Base-by-base conservation (phyloP, 1,140 invertebrate species). In the Trypoxylus dichotomus region DNA sequence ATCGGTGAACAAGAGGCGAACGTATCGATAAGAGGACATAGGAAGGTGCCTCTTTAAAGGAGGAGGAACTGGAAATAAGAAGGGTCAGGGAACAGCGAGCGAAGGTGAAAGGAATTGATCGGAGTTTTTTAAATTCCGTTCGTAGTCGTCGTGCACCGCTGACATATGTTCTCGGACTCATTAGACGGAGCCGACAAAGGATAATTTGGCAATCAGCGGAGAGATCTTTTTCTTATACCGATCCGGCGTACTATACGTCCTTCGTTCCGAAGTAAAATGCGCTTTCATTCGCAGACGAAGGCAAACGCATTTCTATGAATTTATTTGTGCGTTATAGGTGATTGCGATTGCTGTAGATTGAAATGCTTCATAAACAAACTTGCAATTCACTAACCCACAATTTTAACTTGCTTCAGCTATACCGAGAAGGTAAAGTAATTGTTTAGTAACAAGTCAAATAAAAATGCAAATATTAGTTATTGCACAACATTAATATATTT, bases 81-180 rank as follows among this genome's bases (percentile, higher is more conserved):
- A 54, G 47, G 47, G 47, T 54, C 47, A 54, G 47, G 15, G 47
- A 54, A 54, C 47, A 54, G 47, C 47, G 47, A 54, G 15, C 47
- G 47, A 54, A 54, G 47, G 47, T 54, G 47, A 54, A 54, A 54
- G 47, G 47, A 54, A 54, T 54, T 54, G 47, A 54, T 54, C 63
- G 29, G 63, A 71, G 25, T 71, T 71, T 71, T 71, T 71, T 71
- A 71, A 71, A 71, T 71, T 71, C 63, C 47, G 47, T 54, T 15
- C 47, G 15, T 54, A 19, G 47, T 71, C 29, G 29, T 15, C 24
- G 15, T 71, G 24, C 29, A 71, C 63, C 63, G 74, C 47, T 27
- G 74, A 75, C 74, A 75, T 75, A 75, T 75, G 74, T 75, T 75
- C 74, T 32, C 24, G 74, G 29, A 41, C 74, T 75, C 74, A 75